Base-by-base conservation (phyloP, 1,140 invertebrate genomes). In the Zaprionus vittiger region DNA sequence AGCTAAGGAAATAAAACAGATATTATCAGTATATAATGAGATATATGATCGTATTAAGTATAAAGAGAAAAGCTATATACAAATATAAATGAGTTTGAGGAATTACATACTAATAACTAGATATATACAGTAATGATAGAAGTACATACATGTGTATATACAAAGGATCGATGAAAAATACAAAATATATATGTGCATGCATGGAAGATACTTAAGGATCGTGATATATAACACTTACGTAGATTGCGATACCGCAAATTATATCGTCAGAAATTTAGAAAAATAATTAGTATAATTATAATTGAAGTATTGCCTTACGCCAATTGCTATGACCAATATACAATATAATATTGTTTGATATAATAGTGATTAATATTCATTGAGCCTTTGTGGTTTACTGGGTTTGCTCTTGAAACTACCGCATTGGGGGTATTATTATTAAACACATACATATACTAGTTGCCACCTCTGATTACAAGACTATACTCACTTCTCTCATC, bases 1-100 rank as follows among this genome's bases (percentile, higher is more conserved):
- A 67, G 94, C 95, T 95, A 68, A 68, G 34, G 2, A 79, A 91
- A 59, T 37, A 20, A 5, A 2, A 37, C 3, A 9, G 14, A 34
- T n/a, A 47, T 4, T 24, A 59, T 73, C 69, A 75, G 59, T 60
- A 12, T 14, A 65, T 17, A 65, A 5, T 24, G 1, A 11, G 15
- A 20, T 0, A n/a, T 17, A 41, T 6, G 7, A 28, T 56, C 6
- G 5, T 66, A 47, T 47, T 15, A 44, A 57, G n/a, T 57, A 47
- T 41, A 68, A 34, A 17, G 5, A 47, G n/a, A n/a, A 4, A 47
- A 47, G 41, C 41, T 22, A 59, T 59, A 68, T 44, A 61, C 38
- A 61, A 15, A 28, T n/a, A 17, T 52, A n/a, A 47, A 47, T 47
- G 14, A 61, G 22, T n/a, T 49, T 12, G 6, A 63, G 22, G 15